Conservation (phyloP, 2,797 vertebrate species). For the Hippoglossus hippoglossus region DNA sequence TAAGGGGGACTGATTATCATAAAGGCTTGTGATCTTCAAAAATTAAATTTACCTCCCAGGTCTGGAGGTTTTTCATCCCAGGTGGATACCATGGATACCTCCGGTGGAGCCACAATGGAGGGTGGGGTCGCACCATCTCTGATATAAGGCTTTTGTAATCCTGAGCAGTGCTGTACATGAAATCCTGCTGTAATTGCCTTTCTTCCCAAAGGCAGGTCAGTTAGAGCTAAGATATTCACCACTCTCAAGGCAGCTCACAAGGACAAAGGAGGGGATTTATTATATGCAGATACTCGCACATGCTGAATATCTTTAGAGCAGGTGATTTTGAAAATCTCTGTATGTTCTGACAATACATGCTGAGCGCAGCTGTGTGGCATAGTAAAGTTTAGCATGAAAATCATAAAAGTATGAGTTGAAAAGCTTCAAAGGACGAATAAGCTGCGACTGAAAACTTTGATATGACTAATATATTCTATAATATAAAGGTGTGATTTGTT, state of each 20-base stretch:
- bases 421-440: slow-evolving; percentile 21
- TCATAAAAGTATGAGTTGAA: slow-evolving; percentile 8
- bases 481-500: background rate
- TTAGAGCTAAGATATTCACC: slow-evolving; percentile 66
- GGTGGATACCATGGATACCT: slow-evolving; percentile 62
- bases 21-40: slow-evolving; percentile 76
- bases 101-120: slow-evolving; percentile 68
- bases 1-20: slow-evolving; percentile 74
- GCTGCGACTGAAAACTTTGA: background rate
- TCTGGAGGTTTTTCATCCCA: slow-evolving; percentile 67
- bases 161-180: slow-evolving; percentile 74
- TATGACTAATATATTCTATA: background rate
- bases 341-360: slow-evolving; percentile 17
- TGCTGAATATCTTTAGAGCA: slow-evolving; percentile 71
- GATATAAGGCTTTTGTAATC: slow-evolving; percentile 81
- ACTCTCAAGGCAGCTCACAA: slow-evolving; percentile 69
- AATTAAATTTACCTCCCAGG: slow-evolving; percentile 78
- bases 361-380: slow-evolving; percentile 19
- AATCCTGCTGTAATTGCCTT: slow-evolving; percentile 83
- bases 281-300: slow-evolving; percentile 61
- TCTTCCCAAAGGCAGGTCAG: slow-evolving; percentile 73
- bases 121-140: slow-evolving; percentile 66
- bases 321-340: slow-evolving; percentile 56
- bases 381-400: slow-evolving; percentile 36
- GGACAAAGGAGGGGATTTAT: slow-evolving; percentile 78